Base-by-base conservation (phyloP, 1,140 invertebrate genomes). In the Helicoverpa armigera region DNA sequence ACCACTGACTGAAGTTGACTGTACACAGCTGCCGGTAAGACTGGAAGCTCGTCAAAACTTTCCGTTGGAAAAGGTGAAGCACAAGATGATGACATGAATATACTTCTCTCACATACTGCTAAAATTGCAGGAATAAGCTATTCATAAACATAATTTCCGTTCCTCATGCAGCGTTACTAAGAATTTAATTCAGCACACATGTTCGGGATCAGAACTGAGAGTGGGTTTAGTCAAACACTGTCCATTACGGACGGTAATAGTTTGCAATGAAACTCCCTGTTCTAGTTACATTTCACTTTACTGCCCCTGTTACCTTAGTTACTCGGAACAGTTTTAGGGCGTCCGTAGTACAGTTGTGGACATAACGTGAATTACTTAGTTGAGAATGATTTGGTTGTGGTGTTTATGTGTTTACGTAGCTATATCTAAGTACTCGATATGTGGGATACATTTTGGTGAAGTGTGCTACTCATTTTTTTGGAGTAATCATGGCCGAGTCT, bases 231-330 rank as follows among this genome's bases (percentile, higher is more conserved):
- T 11, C 35, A 29, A 16, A 67, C 63, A 67, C 35, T 48, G 63
- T 50, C 63, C 43, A 67, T 67, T 67, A 67, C 7, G 14, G 13
- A 43, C n/a, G n/a, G 35, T 67, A 43, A 43, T 9, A 67, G 14
- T 43, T 43, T n/a, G 63, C 16, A 67, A 50, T 67, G 63, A 67
- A 67, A 67, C 31, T 67, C 18, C 7, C 16, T 35, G 12, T 29
- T 11, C 23, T 13, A 35, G 23, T n/a, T 48, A 50, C 63, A 35
- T 63, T 35, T 48, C 63, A 50, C n/a, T 67, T 67, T 67, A 67
- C 63, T 67, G 48, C 63, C 48, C 35, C 35, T 43, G 35, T 43
- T 43, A 43, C 35, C 35, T 43, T 43, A 43, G 35, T 43, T 43
- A 43, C 35, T 43, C 35, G 7, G 35, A 43, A 43, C 35, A 43